Percentiles rank a stretch among this genome's conserved stretches.
Conservation (phyloP, 2,888 invertebrate genomes). For the Suillia variegata region DNA sequence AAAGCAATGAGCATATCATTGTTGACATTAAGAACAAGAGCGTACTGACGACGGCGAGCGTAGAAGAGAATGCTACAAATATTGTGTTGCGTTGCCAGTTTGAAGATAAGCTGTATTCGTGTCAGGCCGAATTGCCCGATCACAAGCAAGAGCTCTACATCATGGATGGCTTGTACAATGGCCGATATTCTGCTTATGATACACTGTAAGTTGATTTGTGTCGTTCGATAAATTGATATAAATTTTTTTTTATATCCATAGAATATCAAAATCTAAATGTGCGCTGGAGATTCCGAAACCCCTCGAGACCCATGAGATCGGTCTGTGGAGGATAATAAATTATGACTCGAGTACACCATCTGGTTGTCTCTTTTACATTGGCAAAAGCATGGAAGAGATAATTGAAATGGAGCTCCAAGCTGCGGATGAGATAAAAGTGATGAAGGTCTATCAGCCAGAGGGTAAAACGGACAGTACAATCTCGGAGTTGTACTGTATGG, state of each 20-base stretch:
- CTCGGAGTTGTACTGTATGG: slow-evolving; percentile 34
- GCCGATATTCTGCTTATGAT: slow-evolving; percentile 38
- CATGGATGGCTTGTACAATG: slow-evolving; percentile 39
- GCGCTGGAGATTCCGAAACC: slow-evolving; percentile 41
- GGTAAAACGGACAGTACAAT: slow-evolving; percentile 27
- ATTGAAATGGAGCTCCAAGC: slow-evolving; percentile 33
- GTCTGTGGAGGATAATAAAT: slow-evolving; percentile 41
- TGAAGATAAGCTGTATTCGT: slow-evolving; percentile 27
- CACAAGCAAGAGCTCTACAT: slow-evolving; percentile 34
- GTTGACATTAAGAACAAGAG: slow-evolving; percentile 30
- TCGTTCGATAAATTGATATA: neutral
- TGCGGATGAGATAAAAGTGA: slow-evolving; percentile 10
- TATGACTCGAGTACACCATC: slow-evolving; percentile 30
- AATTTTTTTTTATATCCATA: slow-evolving; percentile 18
- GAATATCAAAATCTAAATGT: slow-evolving; percentile 37
- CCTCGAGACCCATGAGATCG: slow-evolving; percentile 30
- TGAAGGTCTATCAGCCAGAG: slow-evolving; percentile 16
- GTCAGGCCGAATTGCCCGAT: slow-evolving; percentile 41
- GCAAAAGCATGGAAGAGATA: slow-evolving; percentile 31
- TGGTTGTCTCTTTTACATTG: slow-evolving; percentile 42
- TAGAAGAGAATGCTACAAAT: slow-evolving; percentile 25
- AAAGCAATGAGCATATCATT: slow-evolving; percentile 37
- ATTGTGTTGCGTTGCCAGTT: slow-evolving; percentile 36
- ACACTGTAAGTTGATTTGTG: slow-evolving; percentile 35
- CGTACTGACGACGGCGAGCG: slow-evolving; percentile 28